Percentiles rank a stretch among this genome's conserved stretches.
phyloP scores from a whole-genome alignment of 2,113 vertebrate species.

The Pseudopodoces humilis region DNA sequence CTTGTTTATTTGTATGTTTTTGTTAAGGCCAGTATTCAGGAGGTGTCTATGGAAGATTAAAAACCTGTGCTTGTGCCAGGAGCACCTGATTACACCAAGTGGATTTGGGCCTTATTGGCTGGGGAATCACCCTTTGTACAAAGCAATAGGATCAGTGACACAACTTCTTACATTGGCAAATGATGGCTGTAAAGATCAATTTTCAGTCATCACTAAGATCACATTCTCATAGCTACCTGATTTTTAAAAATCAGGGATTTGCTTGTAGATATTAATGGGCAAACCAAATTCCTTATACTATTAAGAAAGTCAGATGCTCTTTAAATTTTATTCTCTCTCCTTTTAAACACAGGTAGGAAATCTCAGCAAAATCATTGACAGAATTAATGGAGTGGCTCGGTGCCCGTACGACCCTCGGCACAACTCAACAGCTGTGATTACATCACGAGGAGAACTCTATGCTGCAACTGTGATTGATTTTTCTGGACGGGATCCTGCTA shows the following conservation, averaged over 20 bases:
- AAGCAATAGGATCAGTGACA: background rate
- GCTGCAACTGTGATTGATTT: slow-evolving; percentile 98
- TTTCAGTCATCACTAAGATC: background rate
- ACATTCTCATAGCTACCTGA: background rate
- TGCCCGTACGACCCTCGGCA: slow-evolving; percentile 96
- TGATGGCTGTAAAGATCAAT: background rate
- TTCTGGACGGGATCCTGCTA: slow-evolving; percentile 95
- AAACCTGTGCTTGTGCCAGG: background rate
- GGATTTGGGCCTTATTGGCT: background rate
- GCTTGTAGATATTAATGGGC: background rate
- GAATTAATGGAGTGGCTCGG: slow-evolving; percentile 94
- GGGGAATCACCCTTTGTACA: background rate
- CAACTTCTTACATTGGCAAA: background rate
- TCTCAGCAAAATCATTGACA: slow-evolving; percentile 89
- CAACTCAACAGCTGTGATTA: slow-evolving; percentile 97
- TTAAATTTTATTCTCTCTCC: background rate
- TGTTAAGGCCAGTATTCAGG: background rate
- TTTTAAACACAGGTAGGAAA: slow-evolving; percentile 86
- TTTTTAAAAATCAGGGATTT: background rate
- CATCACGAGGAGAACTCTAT: slow-evolving; percentile 93
- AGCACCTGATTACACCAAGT: background rate
- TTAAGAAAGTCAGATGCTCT: background rate
- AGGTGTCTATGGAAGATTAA: background rate
- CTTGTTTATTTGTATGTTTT: background rate
- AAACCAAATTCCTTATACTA: background rate